Conservation (phyloP, 2,888 invertebrate species). For the Andrena praecox region DNA sequence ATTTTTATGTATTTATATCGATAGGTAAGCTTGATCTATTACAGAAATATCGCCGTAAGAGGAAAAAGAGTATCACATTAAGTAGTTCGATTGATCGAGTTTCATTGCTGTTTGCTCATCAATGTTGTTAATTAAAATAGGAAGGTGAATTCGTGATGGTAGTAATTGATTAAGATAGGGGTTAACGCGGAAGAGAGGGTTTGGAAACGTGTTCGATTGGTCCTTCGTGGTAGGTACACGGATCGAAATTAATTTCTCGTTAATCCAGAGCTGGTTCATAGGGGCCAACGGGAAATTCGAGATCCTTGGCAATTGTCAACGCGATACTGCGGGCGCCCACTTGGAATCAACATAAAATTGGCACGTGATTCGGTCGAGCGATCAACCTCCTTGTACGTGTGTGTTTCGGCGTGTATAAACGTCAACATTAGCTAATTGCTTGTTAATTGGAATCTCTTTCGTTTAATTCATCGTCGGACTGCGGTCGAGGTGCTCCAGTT, state of each 20-base stretch:
- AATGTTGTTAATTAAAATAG: background rate
- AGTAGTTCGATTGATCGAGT: too few relatives aligned
- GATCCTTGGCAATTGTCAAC: conserved; percentile 43
- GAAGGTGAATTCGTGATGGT: background rate
- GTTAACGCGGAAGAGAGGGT: conserved; percentile 37
- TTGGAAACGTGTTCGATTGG: conserved; percentile 30
- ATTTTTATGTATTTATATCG: too few relatives aligned
- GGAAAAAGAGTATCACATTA: too few relatives aligned
- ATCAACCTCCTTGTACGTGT: background rate
- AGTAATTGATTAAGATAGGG: conserved; percentile 22
- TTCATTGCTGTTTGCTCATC: background rate
- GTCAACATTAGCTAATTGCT: conserved; percentile 1
- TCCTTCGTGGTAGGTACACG: background rate
- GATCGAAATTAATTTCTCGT: conserved; percentile 51
- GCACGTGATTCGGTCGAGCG: conserved; percentile 31
- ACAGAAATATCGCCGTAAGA: too few relatives aligned
- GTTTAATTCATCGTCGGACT: background rate
- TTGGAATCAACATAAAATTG: conserved; percentile 39
- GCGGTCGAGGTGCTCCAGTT: background rate
- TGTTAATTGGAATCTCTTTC: background rate
- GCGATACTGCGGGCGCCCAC: conserved; percentile 62
- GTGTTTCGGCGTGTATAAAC: background rate
- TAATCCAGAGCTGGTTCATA: conserved; percentile 33
- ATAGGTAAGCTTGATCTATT: too few relatives aligned
- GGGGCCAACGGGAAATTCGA: conserved; percentile 52